Percentiles rank a stretch among this genome's conserved stretches.
Evolutionary conservation across 2,888 invertebrate genomes (phyloP).

Genomic region (Melanotus villosus): DNA sequence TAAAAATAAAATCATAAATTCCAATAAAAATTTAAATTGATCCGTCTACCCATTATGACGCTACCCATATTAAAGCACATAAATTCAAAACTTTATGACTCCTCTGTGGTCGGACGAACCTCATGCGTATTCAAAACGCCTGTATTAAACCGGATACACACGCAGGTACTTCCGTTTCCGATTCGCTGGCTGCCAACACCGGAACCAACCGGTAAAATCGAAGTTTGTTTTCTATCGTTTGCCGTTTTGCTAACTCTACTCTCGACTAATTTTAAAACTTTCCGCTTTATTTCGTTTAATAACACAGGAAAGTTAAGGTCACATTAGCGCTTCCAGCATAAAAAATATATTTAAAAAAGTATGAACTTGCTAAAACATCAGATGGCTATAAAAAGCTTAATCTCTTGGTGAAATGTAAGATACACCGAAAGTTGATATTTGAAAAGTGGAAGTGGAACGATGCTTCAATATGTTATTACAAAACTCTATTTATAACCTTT

Average conservation of each 20-base stretch:
- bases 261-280: background rate
- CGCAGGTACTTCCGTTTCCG: constrained; percentile 33
- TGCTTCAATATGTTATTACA: too few species aligned
- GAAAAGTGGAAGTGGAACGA: too few species aligned
- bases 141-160: constrained; percentile 35
- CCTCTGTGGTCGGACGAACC: constrained; percentile 30
- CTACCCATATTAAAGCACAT: constrained; percentile 33
- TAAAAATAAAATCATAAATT: constrained; percentile 35
- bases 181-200: constrained; percentile 25
- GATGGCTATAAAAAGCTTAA: too few species aligned
- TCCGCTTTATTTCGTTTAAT: background rate
- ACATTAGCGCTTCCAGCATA: too few species aligned
- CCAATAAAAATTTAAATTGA: constrained; percentile 39
- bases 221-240: constrained; percentile 24
- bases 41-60: constrained; percentile 35
- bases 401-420: too few species aligned
- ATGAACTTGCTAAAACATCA: too few species aligned
- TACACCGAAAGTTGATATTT: too few species aligned
- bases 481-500: too few species aligned
- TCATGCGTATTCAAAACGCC: constrained; percentile 37
- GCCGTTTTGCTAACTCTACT: background rate
- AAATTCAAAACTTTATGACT: constrained; percentile 37
- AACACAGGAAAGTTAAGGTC: too few species aligned
- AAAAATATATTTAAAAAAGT: too few species aligned
- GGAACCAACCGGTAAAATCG: constrained; percentile 21